Evolutionary conservation across 2,113 vertebrate genomes (phyloP), one percentile per base, ranked within the genome.

Genomic region (Opisthocomus hoazin): DNA sequence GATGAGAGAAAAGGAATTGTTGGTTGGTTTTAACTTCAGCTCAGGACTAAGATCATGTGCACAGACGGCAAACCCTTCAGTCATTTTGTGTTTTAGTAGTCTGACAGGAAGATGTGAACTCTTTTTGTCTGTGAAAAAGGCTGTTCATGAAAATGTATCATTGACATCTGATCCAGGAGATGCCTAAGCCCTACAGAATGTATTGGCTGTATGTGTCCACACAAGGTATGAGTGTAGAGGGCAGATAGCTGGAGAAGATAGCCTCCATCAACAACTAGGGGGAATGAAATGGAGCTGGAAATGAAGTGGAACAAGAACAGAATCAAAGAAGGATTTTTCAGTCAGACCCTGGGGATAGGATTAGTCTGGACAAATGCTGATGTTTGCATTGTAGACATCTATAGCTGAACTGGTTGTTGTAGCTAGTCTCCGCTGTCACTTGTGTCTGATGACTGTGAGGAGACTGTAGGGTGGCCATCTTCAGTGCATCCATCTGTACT

Each of bases 11-110:
- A 90, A 19, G 4, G 21, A 41, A 54, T 50, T 43, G 9, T 29
- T 5, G 0, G 19, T 65, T 58, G 10, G 11, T 63, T 90, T 70
- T 69, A 74, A 16, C 15, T 86, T 75, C 36, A 66, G 12, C 51
- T 77, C 34, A 64, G 34, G 12, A 56, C 0, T 5, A 41, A 60
- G 9, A 16, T 91, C 10, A 9, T 0, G 0, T 43, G 9, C 0
- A 0, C 27, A 30, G 57, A 3, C 11, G 10, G 15, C 15, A 82
- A 87, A 77, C 2, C 20, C 5, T 56, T 56, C 37, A 58, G 30
- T 30, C 18, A 23, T 39, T 92, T 63, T 53, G 14, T 36, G 19
- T 18, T 75, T 64, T 3, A 34, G 29, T 51, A 15, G 58, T 43
- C 39, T 75, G 10, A 6, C 16, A 64, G 32, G 53, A 82, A 75